These are phyloP conservation scores for Phortica variegata DNA, from an alignment of 1,140 invertebrate species.

Conservation along the genomic window DNA sequence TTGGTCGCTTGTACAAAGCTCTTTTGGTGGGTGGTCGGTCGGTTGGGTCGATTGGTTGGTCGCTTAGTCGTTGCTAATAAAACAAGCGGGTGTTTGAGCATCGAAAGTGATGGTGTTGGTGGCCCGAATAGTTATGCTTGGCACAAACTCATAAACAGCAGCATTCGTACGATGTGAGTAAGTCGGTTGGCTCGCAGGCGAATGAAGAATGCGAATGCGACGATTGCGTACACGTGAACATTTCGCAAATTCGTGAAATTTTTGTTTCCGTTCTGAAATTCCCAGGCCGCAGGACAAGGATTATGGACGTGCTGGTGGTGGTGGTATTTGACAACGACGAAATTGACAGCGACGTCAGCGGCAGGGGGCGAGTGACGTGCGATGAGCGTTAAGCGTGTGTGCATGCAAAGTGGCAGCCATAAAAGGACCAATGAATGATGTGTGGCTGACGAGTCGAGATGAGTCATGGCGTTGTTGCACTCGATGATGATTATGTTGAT, in stretches of 20 bases:
- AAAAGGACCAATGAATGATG: too few relatives aligned
- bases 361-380: not conserved
- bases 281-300: slow-evolving; percentile 50
- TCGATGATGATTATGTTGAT: too few relatives aligned
- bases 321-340: too few relatives aligned
- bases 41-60: not conserved
- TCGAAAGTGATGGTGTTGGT: not conserved
- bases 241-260: slow-evolving; percentile 45
- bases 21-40: not conserved
- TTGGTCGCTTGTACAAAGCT: too few relatives aligned
- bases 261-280: slow-evolving; percentile 54
- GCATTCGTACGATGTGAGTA: not conserved
- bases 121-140: slow-evolving; percentile 1
- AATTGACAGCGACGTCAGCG: slow-evolving; percentile 24
- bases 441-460: too few relatives aligned
- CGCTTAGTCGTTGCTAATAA: slow-evolving; percentile 8
- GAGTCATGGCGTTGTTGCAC: too few relatives aligned
- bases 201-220: too few relatives aligned
- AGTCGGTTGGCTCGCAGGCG: slow-evolving; percentile 6
- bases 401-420: slow-evolving; percentile 44
- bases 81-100: not conserved
- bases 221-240: not conserved
- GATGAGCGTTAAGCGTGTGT: slow-evolving; percentile 15
- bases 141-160: slow-evolving; percentile 14
- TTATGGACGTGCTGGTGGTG: slow-evolving; percentile 42